Base-by-base conservation (phyloP, 1,140 invertebrate genomes). In the Pogonus chalceus region DNA sequence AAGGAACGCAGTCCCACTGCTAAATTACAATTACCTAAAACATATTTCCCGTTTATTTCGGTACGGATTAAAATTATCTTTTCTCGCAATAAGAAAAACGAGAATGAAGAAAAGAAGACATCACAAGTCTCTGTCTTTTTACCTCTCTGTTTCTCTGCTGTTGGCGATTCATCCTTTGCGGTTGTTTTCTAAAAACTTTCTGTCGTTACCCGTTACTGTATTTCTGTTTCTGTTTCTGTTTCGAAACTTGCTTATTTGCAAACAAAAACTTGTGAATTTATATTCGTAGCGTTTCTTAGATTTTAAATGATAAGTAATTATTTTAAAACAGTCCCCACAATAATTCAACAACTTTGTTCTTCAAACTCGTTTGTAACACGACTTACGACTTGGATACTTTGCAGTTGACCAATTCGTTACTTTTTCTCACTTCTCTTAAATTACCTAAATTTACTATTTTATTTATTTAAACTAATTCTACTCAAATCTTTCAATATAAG, bases 41-140 rank as follows among this genome's bases (percentile, higher is more conserved):
- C 37, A 43, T 43, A 43, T 43, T 43, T 43, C 18, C 7, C 18
- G 37, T 43, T 31, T 31, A 31, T 31, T 31, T 14, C 26, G 26
- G 14, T 4, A 31, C 37, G 37, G 37, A 43, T 43, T 43, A 43
- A 43, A 43, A 43, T 43, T 43, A 43, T 43, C 37, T 43, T 18
- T 14, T 31, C 26, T 31, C 26, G 26, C 26, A 31, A 31, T 7
- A 31, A 14, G 26, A 31, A 31, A 31, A 31, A 31, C 26, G 26
- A 31, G 26, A 31, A 31, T 31, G 26, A 31, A n/a, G n/a, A n/a
- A 31, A 31, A 31, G 26, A 31, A 31, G 26, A 14, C 26, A 7
- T 31, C 14, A 14, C 26, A 4, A 7, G 26, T 4, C 26, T 4
- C 7, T 18, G n/a, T n/a, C n/a, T n/a, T n/a, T n/a, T n/a, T n/a